Evolutionary conservation across 2,113 vertebrate species (phyloP), one percentile per base, ranked within the genome.

Genomic region (Oncorhynchus clarkii): DNA sequence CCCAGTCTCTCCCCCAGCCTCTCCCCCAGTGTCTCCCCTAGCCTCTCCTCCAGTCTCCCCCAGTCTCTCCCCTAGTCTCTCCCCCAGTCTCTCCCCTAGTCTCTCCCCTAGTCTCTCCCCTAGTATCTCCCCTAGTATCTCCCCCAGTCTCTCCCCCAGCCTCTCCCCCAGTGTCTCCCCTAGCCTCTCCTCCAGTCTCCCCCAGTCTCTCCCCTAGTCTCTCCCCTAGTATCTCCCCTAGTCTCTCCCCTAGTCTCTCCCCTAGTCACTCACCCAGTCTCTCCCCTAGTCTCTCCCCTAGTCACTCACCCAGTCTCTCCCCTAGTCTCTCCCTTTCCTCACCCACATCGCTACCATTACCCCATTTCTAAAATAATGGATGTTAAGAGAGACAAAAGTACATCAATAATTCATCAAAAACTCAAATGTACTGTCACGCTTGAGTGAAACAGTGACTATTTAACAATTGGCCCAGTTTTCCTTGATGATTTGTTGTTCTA

Each of bases 361-460:
- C 13, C 13, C 29, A 8, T 45, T 67, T 70, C 82, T 89, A 54
- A 16, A n/a, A 54, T 14, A 82, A 90, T 84, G 68, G 74, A 87
- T 88, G 84, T 34, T 78, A 65, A 39, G 76, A 73, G 80, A 84
- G 70, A 85, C 79, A 76, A 85, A 86, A 75, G 51, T 0, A 2
- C 62, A 81, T 89, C 81, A 85, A 88, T 92, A 80, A 89, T 90
- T 84, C 7, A 90, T 80, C 0, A n/a, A 82, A 81, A 83, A 67
- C 87, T 85, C 78, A 80, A 67, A 80, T 75, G 75, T 78, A 76
- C 68, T 81, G 85, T 85, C 75, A 83, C 66, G 84, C 81, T 73
- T 78, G 82, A 84, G 71, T 80, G 82, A 70, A 77, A 71, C 49
- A 78, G 11, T 26, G 75, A 67, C 73, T 48, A 77, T 77, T 73